Evolutionary conservation across 2,113 vertebrate genomes (phyloP).

Genomic region (Arenaria interpres): DNA sequence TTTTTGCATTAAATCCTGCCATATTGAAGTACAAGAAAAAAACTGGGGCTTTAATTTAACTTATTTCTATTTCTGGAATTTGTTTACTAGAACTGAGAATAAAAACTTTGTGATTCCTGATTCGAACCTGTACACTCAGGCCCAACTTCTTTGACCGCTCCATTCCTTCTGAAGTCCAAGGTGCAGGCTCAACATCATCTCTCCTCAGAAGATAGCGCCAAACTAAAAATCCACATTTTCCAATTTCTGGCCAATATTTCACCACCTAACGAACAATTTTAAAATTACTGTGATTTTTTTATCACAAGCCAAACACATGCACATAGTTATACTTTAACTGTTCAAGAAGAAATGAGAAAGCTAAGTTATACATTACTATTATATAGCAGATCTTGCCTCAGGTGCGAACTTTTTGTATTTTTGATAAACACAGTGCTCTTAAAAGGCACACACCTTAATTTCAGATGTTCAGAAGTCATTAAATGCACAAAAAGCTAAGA

Average conservation of each 20-base stretch:
- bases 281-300: not conserved
- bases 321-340: not conserved
- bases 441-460: not conserved
- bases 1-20: not conserved
- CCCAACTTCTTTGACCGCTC: conserved; percentile 92
- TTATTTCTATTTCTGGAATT: not conserved
- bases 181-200: conserved; percentile 94
- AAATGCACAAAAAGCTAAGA: not conserved
- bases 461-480: not conserved
- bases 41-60: not conserved
- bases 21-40: not conserved
- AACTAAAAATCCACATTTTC: conserved; percentile 96
- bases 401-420: not conserved
- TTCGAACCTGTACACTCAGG: conserved; percentile 88
- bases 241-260: conserved; percentile 99
- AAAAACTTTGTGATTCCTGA: not conserved
- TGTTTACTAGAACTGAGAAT: not conserved
- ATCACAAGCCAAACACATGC: not conserved
- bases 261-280: conserved; percentile 85
- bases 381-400: not conserved
- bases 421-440: not conserved
- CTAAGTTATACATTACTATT: not conserved
- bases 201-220: conserved; percentile 96
- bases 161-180: conserved; percentile 94
- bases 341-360: not conserved